Evolutionary conservation across 2,888 invertebrate genomes (phyloP).

Genomic region (Acronicta leporina): DNA sequence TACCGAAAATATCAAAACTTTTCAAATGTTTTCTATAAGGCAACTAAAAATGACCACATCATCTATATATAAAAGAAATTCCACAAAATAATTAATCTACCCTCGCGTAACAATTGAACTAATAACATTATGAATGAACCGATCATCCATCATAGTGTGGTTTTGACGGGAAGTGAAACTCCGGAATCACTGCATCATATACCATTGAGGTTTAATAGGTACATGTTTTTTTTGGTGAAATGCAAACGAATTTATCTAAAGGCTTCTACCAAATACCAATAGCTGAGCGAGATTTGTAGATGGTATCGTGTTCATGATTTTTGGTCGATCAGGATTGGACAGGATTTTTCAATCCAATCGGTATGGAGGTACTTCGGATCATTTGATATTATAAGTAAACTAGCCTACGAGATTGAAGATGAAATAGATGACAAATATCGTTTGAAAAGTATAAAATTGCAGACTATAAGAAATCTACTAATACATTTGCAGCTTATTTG

Average conservation of each 20-base stretch:
- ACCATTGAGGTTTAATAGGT: conserved; percentile 53
- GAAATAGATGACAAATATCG: too few relatives aligned
- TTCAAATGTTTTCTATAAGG: too few relatives aligned
- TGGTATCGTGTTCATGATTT: background rate
- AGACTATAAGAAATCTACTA: background rate
- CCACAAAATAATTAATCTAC: conserved; percentile 54
- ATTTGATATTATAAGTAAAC: too few relatives aligned
- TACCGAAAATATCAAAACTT: too few relatives aligned
- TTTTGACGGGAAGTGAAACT: conserved; percentile 54
- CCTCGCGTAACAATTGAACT: conserved; percentile 58
- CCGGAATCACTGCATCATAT: conserved; percentile 68
- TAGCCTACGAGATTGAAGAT: too few relatives aligned
- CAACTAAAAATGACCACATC: conserved; percentile 32
- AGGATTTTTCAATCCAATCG: background rate
- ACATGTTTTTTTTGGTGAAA: conserved; percentile 22
- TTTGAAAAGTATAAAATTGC: background rate
- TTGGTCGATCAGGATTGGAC: background rate
- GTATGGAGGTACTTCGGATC: too few relatives aligned
- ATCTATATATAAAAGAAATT: conserved; percentile 35
- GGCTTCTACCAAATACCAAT: conserved; percentile 9
- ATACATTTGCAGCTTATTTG: background rate
- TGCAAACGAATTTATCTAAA: conserved; percentile 17
- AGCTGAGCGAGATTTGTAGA: background rate
- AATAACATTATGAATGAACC: conserved; percentile 68
- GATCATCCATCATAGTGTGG: conserved; percentile 64